Evolutionary conservation across 2,113 vertebrate genomes (phyloP), one percentile per base, ranked within the genome.

Genomic region (Pteruthius melanotis): DNA sequence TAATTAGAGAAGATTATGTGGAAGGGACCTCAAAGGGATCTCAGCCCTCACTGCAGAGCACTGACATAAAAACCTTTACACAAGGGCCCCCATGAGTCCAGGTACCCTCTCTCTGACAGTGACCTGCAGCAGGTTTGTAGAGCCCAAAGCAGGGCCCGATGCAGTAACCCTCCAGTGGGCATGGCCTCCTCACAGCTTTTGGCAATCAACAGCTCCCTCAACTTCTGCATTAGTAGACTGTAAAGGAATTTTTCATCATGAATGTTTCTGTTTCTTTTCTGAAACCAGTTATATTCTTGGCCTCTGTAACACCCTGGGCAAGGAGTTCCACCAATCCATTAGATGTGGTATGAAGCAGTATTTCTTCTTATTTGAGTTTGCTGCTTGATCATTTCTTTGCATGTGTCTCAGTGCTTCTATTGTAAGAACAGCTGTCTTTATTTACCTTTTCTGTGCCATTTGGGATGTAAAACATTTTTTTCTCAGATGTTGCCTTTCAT

Each of bases 401-500:
- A 54, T 87, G 71, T 89, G 60, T 74, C 68, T 60, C 76, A 54
- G 56, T 74, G 75, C 54, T 83, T 72, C 76, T 86, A 37, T 45
- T 90, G 68, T 89, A 90, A 89, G 56, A 95, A 89, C 92, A 95
- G 80, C 95, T 96, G 94, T 88, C 94, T 95, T 95, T 92, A 94
- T 95, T 97, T 94, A 94, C 89, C 80, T 94, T 95, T 89, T 83
- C 89, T 53, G 28, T 71, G 60, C 86, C 56, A 66, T 56, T 93
- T 80, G 83, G 64, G 76, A 83, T 78, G 81, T 85, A 74, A 92
- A 92, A 71, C 24, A 63, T 77, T 93, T 94, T 93, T 94, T 87
- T 93, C 89, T 96, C 76, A 95, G 86, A 83, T 78, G 83, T 90
- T 95, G 71, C 64, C 93, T 95, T 97, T 96, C 89, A 95, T 96